Conservation (phyloP, 2,113 vertebrate species). For the Puffinus mauretanicus region DNA sequence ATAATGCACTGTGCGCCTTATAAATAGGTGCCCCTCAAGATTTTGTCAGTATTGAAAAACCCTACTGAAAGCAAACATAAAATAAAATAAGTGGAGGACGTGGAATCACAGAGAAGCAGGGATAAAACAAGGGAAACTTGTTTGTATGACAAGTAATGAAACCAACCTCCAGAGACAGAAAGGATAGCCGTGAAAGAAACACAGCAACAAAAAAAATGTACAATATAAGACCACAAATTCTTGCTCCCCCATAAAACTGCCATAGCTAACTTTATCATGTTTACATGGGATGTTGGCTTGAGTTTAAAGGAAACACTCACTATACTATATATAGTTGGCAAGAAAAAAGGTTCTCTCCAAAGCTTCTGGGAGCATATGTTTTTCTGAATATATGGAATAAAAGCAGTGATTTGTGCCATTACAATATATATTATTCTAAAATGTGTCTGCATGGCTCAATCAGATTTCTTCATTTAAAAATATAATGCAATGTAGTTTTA, state of each 20-base stretch:
- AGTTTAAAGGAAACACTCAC: constrained; percentile 31
- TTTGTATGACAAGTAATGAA: background rate
- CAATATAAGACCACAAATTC: background rate
- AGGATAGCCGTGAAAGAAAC: background rate
- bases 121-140: background rate
- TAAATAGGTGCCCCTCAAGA: background rate
- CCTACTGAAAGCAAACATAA: background rate
- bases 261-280: constrained; percentile 27
- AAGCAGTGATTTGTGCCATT: constrained; percentile 55
- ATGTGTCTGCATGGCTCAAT: constrained; percentile 50
- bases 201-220: background rate
- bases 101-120: background rate
- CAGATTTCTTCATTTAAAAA: constrained; percentile 57
- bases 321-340: background rate
- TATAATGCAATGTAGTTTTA: constrained; percentile 63
- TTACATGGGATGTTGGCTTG: constrained; percentile 9
- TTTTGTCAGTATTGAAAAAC: background rate
- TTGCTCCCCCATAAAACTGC: constrained; percentile 4
- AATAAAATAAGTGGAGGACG: background rate
- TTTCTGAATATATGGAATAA: constrained; percentile 59
- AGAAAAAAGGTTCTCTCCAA: constrained; percentile 6
- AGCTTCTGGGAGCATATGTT: constrained; percentile 46
- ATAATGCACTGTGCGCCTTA: background rate
- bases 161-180: background rate
- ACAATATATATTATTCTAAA: constrained; percentile 54